Conservation (phyloP, 2,888 invertebrate species). For the Argyresthia albistria region DNA sequence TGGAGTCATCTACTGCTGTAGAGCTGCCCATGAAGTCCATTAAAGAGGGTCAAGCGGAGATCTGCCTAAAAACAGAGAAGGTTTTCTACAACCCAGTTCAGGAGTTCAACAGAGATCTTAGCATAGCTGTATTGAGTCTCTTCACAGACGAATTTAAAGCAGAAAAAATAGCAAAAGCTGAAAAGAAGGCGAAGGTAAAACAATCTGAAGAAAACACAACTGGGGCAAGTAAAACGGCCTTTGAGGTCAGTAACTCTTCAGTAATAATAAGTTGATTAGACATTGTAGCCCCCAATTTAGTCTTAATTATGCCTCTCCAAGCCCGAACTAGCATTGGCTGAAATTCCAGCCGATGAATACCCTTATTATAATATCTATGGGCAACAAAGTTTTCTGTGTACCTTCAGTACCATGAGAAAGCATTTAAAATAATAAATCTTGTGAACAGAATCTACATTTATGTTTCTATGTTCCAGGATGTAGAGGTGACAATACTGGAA, state of each 20-base stretch:
- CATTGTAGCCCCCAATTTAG: too few relatives aligned
- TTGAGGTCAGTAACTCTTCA: constrained; percentile 5
- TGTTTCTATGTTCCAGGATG: too few relatives aligned
- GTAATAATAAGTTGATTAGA: too few relatives aligned
- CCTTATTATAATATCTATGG: too few relatives aligned
- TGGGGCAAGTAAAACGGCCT: background rate
- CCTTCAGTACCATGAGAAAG: too few relatives aligned
- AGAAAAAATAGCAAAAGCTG: constrained; percentile 27
- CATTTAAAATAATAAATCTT: too few relatives aligned
- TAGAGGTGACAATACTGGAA: constrained; percentile 84
- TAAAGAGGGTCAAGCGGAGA: constrained; percentile 85
- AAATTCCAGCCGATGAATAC: too few relatives aligned
- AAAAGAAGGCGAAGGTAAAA: constrained; percentile 24
- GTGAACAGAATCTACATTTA: too few relatives aligned
- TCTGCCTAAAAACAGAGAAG: constrained; percentile 77
- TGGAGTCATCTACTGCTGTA: constrained; percentile 25
- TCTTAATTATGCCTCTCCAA: too few relatives aligned
- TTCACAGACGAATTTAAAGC: constrained; percentile 69
- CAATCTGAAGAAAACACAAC: constrained; percentile 10
- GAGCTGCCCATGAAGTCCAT: constrained; percentile 42
- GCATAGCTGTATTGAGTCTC: constrained; percentile 81
- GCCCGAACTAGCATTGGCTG: too few relatives aligned
- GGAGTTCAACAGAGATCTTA: constrained; percentile 97
- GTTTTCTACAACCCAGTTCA: constrained; percentile 99
- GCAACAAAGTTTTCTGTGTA: too few relatives aligned